phyloP scores from a whole-genome alignment of 1,140 invertebrate genomes.

The Batillaria attramentaria region DNA sequence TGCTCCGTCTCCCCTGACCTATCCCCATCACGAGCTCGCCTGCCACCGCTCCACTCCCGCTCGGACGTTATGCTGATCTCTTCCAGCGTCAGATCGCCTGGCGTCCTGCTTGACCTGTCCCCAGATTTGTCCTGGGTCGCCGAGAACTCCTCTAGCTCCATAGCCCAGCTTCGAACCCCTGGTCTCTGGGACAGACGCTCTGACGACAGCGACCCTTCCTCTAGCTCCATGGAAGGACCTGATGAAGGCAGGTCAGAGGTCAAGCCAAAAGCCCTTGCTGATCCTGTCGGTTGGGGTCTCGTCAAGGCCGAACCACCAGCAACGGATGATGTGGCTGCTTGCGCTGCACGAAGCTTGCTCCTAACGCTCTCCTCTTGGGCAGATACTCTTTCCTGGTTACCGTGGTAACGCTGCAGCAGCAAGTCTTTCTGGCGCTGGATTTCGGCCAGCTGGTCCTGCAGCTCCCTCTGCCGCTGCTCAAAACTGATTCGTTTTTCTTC shows the following conservation, averaged over 20 bases:
- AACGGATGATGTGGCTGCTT: background rate
- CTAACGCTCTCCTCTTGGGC: constrained; percentile 42
- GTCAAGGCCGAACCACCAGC: background rate
- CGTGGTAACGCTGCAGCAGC: constrained; percentile 56
- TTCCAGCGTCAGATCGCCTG: constrained; percentile 12
- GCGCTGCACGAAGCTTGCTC: constrained; percentile 35
- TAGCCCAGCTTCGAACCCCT: background rate
- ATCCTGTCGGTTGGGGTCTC: background rate
- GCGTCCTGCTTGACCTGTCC: background rate
- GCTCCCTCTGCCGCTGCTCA: constrained; percentile 52
- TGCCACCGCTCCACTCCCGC: background rate
- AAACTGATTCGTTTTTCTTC: constrained; percentile 46
- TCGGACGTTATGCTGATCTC: constrained; percentile 23
- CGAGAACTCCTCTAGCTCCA: constrained; percentile 33
- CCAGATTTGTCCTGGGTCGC: background rate
- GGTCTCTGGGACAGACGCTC: constrained; percentile 2
- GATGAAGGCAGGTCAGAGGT: background rate
- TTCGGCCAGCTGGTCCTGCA: constrained; percentile 55
- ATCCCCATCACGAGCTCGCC: too few species aligned
- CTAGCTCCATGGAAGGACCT: background rate
- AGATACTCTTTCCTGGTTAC: constrained; percentile 44
- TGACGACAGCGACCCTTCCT: background rate
- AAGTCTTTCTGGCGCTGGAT: constrained; percentile 63
- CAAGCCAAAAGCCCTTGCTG: background rate
- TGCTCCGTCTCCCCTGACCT: background rate